Base-by-base conservation (phyloP, 2,888 invertebrate species). In the Morpho achilles region DNA sequence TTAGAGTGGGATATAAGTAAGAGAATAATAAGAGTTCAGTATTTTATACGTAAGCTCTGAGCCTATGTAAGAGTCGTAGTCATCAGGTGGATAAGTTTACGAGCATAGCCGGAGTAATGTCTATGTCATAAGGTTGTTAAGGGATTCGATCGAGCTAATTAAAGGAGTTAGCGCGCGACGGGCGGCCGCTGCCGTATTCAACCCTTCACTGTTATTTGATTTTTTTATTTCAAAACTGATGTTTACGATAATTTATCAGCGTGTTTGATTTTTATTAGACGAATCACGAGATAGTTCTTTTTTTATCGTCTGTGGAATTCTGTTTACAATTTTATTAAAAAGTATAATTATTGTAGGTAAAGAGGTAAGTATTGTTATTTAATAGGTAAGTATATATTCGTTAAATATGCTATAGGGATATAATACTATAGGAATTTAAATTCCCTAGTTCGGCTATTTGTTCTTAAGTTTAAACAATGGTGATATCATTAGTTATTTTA, bases 161-260 rank as follows among this genome's bases (percentile, higher is more conserved):
- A 77, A 77, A 67, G 72, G 74, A 76, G 72, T 65, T 67, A 67
- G 57, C 53, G 59, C 85, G 56, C 85, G 60, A 76, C 84, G 74
- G 85, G 84, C 74, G 83, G 79, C 79, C 81, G 72, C 80, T 78
- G 82, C 80, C 80, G 79, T 75, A 75, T 79, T 77, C 32, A 69
- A 74, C 72, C 67, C 74, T 74, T 71, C 74, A 74, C 73, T 69
- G 74, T 76, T 76, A 80, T 77, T 77, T 61, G 48, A 63, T 59
- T 61, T 57, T 61, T 59, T 32, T 54, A 16, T 59, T 59, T 63
- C 58, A 7, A 39, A 53, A 16, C 44, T 45, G 53, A 53, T n/a
- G 40, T 45, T 52, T 45, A 53, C 39, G 44, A 45, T 53, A 40
- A 53, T 16, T 53, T 53, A 45, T 40, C 39, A 45, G 53, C 23